Conservation (phyloP, 2,888 invertebrate genomes). For the Ptychoptera contaminata region DNA sequence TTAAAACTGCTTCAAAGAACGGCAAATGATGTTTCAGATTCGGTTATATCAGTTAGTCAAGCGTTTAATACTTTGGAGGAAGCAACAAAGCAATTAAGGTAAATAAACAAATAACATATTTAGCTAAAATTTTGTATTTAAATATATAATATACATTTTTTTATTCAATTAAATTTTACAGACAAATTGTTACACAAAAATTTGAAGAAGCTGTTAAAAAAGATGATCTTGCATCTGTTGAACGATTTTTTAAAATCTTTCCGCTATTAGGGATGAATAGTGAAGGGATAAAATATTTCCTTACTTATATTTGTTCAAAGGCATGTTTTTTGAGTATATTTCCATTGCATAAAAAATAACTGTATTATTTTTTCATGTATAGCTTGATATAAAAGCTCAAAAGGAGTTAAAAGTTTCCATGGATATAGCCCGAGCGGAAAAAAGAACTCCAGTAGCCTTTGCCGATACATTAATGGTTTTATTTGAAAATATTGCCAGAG, state of each 20-base stretch:
- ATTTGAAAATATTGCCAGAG: conserved; percentile 70
- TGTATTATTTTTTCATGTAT: conserved; percentile 10
- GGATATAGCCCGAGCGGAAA: conserved; percentile 47
- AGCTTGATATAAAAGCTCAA: conserved; percentile 49
- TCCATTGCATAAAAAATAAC: not conserved
- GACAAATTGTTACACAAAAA: conserved; percentile 51
- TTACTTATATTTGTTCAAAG: conserved; percentile 71
- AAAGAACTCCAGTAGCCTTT: conserved; percentile 59
- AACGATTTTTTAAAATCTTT: conserved; percentile 93
- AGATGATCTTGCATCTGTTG: conserved; percentile 79
- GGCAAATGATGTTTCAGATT: conserved; percentile 54
- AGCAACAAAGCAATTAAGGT: conserved; percentile 50
- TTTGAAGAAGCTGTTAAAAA: conserved; percentile 84
- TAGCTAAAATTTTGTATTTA: no score
- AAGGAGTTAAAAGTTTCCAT: conserved; percentile 55
- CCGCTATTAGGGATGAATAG: conserved; percentile 84
- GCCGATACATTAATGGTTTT: conserved; percentile 72
- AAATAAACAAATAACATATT: no score
- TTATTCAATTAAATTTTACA: no score
- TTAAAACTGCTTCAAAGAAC: conserved; percentile 63
- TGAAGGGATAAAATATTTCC: conserved; percentile 78
- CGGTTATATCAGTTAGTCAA: conserved; percentile 30
- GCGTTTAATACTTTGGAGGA: conserved; percentile 43
- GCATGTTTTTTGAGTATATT: conserved; percentile 28
- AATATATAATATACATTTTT: no score